Conservation (phyloP, 2,888 invertebrate species). For the Eledona agricola region DNA sequence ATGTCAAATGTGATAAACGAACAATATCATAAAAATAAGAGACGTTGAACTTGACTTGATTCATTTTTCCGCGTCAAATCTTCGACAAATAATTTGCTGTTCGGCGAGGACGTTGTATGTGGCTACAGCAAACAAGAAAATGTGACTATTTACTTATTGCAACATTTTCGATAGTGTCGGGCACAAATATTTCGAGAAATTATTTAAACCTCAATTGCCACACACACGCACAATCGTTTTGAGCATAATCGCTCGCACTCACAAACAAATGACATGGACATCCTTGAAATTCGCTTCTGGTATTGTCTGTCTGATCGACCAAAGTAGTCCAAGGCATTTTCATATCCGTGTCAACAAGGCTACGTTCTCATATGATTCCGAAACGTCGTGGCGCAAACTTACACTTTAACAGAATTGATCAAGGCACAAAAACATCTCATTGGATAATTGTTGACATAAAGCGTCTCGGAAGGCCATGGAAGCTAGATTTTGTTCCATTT, state of each 20-base stretch:
- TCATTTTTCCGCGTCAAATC: slow-evolving; percentile 12
- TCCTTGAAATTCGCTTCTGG: slow-evolving; percentile 2
- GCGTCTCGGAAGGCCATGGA: no score
- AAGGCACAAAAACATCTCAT: no score
- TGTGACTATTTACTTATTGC: slow-evolving; percentile 37
- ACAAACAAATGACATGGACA: slow-evolving; percentile 6
- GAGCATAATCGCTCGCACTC: background rate
- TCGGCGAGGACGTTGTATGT: slow-evolving; percentile 18
- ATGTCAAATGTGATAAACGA: slow-evolving; percentile 51
- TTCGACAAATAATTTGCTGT: slow-evolving; percentile 25
- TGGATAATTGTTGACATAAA: no score
- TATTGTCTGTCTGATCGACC: background rate
- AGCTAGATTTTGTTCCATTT: no score
- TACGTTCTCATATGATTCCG: slow-evolving; percentile 6
- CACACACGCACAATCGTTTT: background rate
- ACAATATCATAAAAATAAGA: slow-evolving; percentile 49
- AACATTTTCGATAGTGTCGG: slow-evolving; percentile 28
- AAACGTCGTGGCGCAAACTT: no score
- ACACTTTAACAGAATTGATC: no score
- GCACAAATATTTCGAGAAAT: background rate
- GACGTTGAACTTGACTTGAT: slow-evolving; percentile 40
- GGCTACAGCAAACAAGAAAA: slow-evolving; percentile 32
- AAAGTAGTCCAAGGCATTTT: slow-evolving; percentile 19
- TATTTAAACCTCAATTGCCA: background rate
- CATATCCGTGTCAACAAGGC: slow-evolving; percentile 16